Base-by-base conservation (phyloP, 2,797 vertebrate genomes). In the Crocodylus rhombifer region DNA sequence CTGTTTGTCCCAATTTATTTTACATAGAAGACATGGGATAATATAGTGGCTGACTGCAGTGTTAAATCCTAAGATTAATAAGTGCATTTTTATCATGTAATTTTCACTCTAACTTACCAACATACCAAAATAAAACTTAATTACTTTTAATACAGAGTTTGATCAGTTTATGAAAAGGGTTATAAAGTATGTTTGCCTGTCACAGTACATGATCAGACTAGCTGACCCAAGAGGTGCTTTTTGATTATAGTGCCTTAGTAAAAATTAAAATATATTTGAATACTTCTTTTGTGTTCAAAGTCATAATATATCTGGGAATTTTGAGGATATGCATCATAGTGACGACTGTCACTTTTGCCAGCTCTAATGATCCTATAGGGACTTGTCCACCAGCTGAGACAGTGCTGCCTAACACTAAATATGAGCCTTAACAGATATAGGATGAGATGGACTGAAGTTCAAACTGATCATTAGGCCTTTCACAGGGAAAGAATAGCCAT, bases 401-500 rank as follows among this genome's bases (percentile, higher is more conserved):
- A 51, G 7, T 57, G 61, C 56, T 57, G 25, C 51, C 12, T 0
- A 6, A 26, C 1, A 0, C 28, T 86, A 80, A 57, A 75, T 61
- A 4, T 3, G 63, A 55, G 42, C 15, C n/a, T 51, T 86, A 89
- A 80, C 0, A 62, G 61, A 0, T 12, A 1, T 60, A 60, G 74
- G 36, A 87, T 90, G 16, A 36, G 33, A 9, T 4, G 18, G 61
- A 15, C 14, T 79, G 28, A 83, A 51, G 60, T 28, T 87, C 80
- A 81, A 91, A 88, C 74, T 26, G 63, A 25, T 18, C 60, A n/a
- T 42, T 18, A 82, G 63, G 3, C 62, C 61, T 42, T 77, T 62
- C 0, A 0, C 56, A 15, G 0, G 1, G 17, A 36, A 80, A 61
- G 25, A 3, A 4, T 56, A 75, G 21, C 25, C 6, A 2, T 26